Percentiles rank a stretch among this genome's conserved stretches.
These are phyloP conservation scores for Epinephelus malabaricus DNA, from an alignment of 2,797 vertebrate species.

Conservation along the genomic window DNA sequence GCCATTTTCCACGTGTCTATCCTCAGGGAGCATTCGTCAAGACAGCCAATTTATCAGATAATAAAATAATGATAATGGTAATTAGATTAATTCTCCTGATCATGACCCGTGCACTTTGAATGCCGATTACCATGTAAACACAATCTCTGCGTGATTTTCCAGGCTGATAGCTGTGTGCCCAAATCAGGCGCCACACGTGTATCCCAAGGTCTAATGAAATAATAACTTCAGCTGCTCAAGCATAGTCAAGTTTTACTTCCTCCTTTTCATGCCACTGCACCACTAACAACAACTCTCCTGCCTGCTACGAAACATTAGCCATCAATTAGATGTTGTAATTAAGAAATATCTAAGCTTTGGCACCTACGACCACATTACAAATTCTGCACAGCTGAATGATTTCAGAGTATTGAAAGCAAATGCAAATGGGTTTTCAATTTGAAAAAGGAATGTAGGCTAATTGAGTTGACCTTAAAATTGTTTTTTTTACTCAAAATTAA, in stretches of 20 bases:
- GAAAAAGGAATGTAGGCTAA: slow-evolving; percentile 59
- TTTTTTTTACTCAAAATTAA: slow-evolving; percentile 65
- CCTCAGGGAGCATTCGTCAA: slow-evolving; percentile 75
- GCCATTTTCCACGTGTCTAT: slow-evolving; percentile 55
- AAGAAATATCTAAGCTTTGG: slow-evolving; percentile 77
- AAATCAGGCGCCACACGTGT: slow-evolving; percentile 55
- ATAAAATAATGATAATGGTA: slow-evolving; percentile 82
- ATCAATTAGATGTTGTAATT: slow-evolving; percentile 82
- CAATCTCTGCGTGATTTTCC: slow-evolving; percentile 69
- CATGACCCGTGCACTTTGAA: slow-evolving; percentile 78
- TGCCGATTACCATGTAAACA: slow-evolving; percentile 81
- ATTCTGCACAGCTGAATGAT: slow-evolving; percentile 72
- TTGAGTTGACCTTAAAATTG: slow-evolving; percentile 71
- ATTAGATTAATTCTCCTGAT: slow-evolving; percentile 83
- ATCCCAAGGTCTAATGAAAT: slow-evolving; percentile 74
- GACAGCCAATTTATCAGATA: slow-evolving; percentile 80
- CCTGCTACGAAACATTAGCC: slow-evolving; percentile 77
- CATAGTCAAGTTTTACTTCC: slow-evolving; percentile 72
- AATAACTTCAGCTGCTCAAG: slow-evolving; percentile 75
- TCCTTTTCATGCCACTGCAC: slow-evolving; percentile 63
- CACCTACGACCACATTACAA: slow-evolving; percentile 73
- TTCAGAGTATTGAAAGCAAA: slow-evolving; percentile 66
- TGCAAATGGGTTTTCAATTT: slow-evolving; percentile 73
- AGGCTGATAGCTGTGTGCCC: slow-evolving; percentile 60
- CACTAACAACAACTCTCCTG: slow-evolving; percentile 68